phyloP scores from a whole-genome alignment of 2,888 invertebrate genomes.

The Drosophila helvetica region DNA sequence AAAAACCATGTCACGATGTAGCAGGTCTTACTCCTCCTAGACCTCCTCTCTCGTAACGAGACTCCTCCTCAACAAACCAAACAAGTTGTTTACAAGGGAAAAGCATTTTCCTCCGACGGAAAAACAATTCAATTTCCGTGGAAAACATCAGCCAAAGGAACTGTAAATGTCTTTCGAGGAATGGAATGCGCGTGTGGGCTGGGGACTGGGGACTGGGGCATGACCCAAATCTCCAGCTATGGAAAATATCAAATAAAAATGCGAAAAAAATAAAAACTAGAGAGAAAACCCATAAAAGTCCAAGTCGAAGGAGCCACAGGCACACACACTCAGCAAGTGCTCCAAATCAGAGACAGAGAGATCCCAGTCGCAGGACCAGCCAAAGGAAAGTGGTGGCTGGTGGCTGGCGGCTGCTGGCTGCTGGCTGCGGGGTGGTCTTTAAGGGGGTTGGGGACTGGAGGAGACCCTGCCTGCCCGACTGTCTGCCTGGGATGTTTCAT shows the following conservation, averaged over 20 bases:
- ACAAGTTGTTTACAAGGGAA: slow-evolving; percentile 69
- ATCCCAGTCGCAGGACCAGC: too few relatives aligned
- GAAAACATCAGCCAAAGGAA: slow-evolving; percentile 41
- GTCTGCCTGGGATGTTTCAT: slow-evolving; percentile 65
- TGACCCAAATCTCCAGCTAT: slow-evolving; percentile 70
- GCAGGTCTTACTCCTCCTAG: background rate
- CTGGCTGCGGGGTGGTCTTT: background rate
- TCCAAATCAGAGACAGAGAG: slow-evolving; percentile 58
- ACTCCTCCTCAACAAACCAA: background rate
- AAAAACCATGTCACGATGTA: slow-evolving; percentile 37
- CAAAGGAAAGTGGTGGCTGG: too few relatives aligned
- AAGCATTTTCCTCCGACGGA: slow-evolving; percentile 26
- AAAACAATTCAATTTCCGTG: slow-evolving; percentile 74
- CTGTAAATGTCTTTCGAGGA: slow-evolving; percentile 62
- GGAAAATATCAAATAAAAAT: slow-evolving; percentile 70
- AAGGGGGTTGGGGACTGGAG: background rate
- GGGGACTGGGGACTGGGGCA: slow-evolving; percentile 24
- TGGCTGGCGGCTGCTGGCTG: too few relatives aligned
- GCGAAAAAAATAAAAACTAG: slow-evolving; percentile 32
- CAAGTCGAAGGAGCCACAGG: slow-evolving; percentile 8
- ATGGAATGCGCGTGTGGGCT: slow-evolving; percentile 41
- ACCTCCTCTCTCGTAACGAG: background rate
- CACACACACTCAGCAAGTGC: slow-evolving; percentile 37
- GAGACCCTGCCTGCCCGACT: slow-evolving; percentile 37
- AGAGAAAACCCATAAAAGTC: slow-evolving; percentile 33